Percentiles rank a stretch among this genome's conserved stretches.
phyloP scores from a whole-genome alignment of 2,888 invertebrate genomes.

The Polietes domitor region DNA sequence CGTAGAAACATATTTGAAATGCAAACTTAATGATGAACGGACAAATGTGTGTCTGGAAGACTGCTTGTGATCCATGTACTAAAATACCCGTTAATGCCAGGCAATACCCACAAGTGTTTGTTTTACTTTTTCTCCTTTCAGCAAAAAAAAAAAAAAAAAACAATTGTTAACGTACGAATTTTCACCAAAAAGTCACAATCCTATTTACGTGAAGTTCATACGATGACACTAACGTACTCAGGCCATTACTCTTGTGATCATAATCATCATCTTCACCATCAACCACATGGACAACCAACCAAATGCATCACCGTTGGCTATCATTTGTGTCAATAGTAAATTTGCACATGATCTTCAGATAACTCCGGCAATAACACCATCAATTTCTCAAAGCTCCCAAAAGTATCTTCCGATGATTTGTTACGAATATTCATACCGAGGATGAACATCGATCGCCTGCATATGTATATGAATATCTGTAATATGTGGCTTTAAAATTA shows the following conservation, averaged over 20 bases:
- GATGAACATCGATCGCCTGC: neutral
- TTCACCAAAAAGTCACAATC: slow-evolving; percentile 15
- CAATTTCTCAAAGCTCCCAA: slow-evolving; percentile 51
- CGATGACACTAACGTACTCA: slow-evolving; percentile 55
- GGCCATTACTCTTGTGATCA: slow-evolving; percentile 48
- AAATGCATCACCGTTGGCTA: slow-evolving; percentile 50
- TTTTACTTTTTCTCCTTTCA: slow-evolving; percentile 4
- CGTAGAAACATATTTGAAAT: neutral
- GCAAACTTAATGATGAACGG: neutral
- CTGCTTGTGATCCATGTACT: neutral
- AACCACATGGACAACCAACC: slow-evolving; percentile 35
- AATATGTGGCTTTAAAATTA: slow-evolving; percentile 47
- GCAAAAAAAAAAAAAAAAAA: neutral
- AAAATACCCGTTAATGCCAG: neutral
- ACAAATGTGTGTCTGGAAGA: neutral
- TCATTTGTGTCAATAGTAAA: slow-evolving; percentile 69
- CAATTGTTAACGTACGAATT: neutral
- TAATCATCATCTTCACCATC: slow-evolving; percentile 33
- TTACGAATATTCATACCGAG: slow-evolving; percentile 53
- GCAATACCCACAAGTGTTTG: neutral
- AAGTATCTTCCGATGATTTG: slow-evolving; percentile 38
- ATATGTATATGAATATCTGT: slow-evolving; percentile 18
- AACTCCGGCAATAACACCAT: slow-evolving; percentile 52
- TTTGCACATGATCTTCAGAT: slow-evolving; percentile 67
- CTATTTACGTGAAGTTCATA: slow-evolving; percentile 64